Evolutionary conservation across 2,797 vertebrate genomes (phyloP).

Genomic region (Syngnathus rostellatus): DNA sequence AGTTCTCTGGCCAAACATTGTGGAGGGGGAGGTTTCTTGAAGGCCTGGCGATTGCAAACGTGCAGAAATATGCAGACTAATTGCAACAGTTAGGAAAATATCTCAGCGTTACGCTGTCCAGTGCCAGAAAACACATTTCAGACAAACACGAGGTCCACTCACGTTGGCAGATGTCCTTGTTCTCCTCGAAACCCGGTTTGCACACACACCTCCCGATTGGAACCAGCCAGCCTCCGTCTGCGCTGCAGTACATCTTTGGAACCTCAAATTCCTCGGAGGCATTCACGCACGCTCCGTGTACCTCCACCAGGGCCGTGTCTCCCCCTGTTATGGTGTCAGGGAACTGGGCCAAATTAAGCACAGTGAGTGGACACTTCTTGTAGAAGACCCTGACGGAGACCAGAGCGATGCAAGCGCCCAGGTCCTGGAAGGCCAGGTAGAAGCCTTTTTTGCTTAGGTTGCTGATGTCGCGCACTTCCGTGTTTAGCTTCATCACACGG

Average conservation of each 20-base stretch:
- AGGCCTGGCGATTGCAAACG: slow-evolving; percentile 8
- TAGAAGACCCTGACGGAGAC: slow-evolving; percentile 79
- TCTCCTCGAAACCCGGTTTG: slow-evolving; percentile 76
- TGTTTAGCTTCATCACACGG: slow-evolving; percentile 80
- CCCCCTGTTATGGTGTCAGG: slow-evolving; percentile 78
- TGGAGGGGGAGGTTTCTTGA: slow-evolving; percentile 13
- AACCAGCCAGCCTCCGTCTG: slow-evolving; percentile 80
- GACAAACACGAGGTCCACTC: slow-evolving; percentile 47
- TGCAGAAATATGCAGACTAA: slow-evolving; percentile 9
- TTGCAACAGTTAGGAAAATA: slow-evolving; percentile 21
- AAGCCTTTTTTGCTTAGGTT: slow-evolving; percentile 84
- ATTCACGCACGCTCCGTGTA: slow-evolving; percentile 72
- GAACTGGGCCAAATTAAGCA: slow-evolving; percentile 77
- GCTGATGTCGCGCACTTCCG: slow-evolving; percentile 77
- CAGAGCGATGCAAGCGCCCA: slow-evolving; percentile 84
- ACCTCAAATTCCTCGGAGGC: slow-evolving; percentile 76
- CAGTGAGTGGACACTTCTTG: slow-evolving; percentile 76
- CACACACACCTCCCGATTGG: slow-evolving; percentile 79
- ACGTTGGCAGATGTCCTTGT: slow-evolving; percentile 75
- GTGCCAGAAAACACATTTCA: not conserved
- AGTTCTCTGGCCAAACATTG: slow-evolving; percentile 12
- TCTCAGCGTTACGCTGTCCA: not conserved
- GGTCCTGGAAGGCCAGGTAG: slow-evolving; percentile 94
- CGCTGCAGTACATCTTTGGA: slow-evolving; percentile 81
- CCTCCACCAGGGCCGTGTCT: slow-evolving; percentile 78